phyloP scores from a whole-genome alignment of 2,113 vertebrate species.

The Acinonyx jubatus region DNA sequence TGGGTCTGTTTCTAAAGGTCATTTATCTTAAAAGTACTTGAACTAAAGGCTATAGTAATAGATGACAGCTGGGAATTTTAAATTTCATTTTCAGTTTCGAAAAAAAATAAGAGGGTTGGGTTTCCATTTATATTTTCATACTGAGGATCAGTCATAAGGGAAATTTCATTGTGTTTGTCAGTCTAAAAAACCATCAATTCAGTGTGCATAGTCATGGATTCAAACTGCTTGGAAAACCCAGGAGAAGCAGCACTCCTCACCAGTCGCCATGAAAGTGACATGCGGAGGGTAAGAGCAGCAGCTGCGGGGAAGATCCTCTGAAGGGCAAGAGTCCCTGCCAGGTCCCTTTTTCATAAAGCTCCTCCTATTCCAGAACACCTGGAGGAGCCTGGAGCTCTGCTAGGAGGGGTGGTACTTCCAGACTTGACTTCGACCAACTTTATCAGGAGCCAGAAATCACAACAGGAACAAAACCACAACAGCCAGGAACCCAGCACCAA shows the following conservation, averaged over 20 bases:
- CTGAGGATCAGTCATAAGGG: not conserved
- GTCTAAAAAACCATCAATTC: not conserved
- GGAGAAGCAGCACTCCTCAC: not conserved
- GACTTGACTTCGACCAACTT: constrained; percentile 6
- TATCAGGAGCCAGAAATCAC: constrained; percentile 3
- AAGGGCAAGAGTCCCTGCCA: not conserved
- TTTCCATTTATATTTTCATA: not conserved
- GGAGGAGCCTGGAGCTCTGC: not conserved
- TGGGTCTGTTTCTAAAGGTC: constrained; percentile 6
- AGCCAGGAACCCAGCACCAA: not conserved
- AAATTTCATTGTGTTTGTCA: not conserved
- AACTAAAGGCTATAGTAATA: not conserved
- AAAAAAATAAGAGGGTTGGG: not conserved
- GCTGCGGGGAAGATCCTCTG: not conserved
- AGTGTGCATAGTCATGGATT: not conserved
- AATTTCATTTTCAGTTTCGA: constrained; percentile 43
- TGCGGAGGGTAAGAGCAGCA: not conserved
- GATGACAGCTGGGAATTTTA: constrained; percentile 4
- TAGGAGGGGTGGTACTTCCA: not conserved
- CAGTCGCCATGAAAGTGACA: not conserved
- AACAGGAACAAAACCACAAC: not conserved
- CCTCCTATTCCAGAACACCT: not conserved
- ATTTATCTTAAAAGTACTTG: constrained; percentile 4
- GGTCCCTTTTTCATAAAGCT: not conserved
- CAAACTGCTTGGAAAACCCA: not conserved